Conservation (phyloP, 2,113 vertebrate genomes). For the Phyllostomus discolor region DNA sequence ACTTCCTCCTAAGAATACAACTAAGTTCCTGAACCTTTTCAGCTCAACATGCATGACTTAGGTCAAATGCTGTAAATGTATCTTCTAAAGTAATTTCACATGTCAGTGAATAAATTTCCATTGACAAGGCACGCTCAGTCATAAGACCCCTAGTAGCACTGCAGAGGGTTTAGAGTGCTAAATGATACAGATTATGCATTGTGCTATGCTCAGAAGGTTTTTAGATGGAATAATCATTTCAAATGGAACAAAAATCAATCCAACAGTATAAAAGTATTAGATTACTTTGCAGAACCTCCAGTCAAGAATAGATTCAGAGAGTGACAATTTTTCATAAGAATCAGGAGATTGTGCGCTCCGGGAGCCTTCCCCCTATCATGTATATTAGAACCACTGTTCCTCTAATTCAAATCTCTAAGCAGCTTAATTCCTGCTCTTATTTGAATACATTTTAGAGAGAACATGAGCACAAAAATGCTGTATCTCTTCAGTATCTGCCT, state of each 20-base stretch:
- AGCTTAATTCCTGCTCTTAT: conserved; percentile 59
- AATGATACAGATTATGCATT: conserved; percentile 40
- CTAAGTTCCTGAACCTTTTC: background rate
- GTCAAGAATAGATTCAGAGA: background rate
- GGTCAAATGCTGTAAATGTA: conserved; percentile 1
- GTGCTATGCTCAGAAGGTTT: conserved; percentile 35
- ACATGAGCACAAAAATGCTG: background rate
- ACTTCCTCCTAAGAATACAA: background rate
- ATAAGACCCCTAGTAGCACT: background rate
- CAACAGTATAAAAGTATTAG: conserved; percentile 26
- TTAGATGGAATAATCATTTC: conserved; percentile 21
- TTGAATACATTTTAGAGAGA: conserved; percentile 36
- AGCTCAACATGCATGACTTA: background rate
- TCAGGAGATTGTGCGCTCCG: conserved; percentile 31
- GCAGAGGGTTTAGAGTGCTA: background rate
- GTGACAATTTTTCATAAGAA: conserved; percentile 43
- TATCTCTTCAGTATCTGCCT: conserved; percentile 10
- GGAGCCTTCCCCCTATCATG: conserved; percentile 14
- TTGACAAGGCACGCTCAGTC: background rate
- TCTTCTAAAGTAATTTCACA: conserved; percentile 50
- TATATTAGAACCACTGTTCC: conserved; percentile 57
- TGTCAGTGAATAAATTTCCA: conserved; percentile 35
- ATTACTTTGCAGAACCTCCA: conserved; percentile 13
- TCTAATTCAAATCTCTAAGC: conserved; percentile 62
- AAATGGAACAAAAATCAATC: conserved; percentile 49